Evolutionary conservation across 2,113 vertebrate genomes (phyloP), one percentile per base, ranked within the genome.

Genomic region (Myotis yumanensis): DNA sequence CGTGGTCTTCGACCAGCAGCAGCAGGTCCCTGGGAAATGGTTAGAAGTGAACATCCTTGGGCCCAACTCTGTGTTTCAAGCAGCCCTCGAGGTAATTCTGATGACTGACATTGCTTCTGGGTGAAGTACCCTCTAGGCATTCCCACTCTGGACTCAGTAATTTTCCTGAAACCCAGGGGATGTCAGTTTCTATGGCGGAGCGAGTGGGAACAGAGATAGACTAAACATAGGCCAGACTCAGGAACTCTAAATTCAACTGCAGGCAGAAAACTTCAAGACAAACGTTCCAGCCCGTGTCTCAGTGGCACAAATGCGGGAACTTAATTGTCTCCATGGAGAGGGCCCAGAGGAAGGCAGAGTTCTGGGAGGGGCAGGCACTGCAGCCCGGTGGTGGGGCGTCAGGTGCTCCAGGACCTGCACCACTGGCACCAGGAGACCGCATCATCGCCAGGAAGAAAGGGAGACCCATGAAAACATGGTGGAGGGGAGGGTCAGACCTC

Each of bases 71-170:
- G 51, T 77, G 66, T 35, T 69, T 73, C 46, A 25, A 80, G 12
- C 48, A 86, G 73, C 54, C 80, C n/a, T 46, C 11, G 25, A 69
- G 94, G 76, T 76, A 57, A 51, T 25, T 77, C 57, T 37, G 62
- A 69, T 62, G 64, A 75, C 43, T 57, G 37, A 40, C 5, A 43
- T 14, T 43, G 22, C 83, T 81, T 52, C 17, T 62, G 81, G 46
- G 83, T 62, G n/a, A 87, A 69, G 92, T 10, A 72, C n/a, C 51
- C 16, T 32, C 48, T 52, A 52, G 40, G 40, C 51, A 32, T 62
- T 89, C 86, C 72, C 28, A 9, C 40, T 73, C 52, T 14, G 11
- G 37, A 48, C 89, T 37, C 8, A 1, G 52, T 87, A 16, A 62
- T 83, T 84, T 84, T 77, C 52, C 68, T 59, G 54, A 32, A 83